Conservation (phyloP, 2,113 vertebrate species). For the Rhabdomys dilectus region DNA sequence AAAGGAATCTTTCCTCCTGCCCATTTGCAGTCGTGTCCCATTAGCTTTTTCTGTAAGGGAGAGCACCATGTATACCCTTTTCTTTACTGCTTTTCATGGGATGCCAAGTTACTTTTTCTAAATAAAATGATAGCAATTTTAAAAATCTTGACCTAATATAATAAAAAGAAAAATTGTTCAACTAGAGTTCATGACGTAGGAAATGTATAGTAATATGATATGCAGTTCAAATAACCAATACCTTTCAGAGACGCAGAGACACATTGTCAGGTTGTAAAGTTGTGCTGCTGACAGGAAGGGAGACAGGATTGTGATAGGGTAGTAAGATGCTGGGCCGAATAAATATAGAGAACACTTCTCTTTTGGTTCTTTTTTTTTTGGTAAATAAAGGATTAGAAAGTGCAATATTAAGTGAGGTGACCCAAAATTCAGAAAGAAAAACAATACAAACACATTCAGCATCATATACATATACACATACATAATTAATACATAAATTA, state of each 20-base stretch:
- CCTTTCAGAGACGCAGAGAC: background rate
- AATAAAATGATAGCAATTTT: background rate
- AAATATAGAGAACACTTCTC: background rate
- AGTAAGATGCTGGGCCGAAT: background rate
- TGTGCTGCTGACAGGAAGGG: background rate
- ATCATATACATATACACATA: background rate
- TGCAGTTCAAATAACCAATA: background rate
- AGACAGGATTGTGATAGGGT: background rate
- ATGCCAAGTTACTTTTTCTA: background rate
- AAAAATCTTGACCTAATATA: background rate
- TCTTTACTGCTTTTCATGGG: background rate
- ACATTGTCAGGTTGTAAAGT: background rate
- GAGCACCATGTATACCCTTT: too few relatives aligned
- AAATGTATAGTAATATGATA: background rate
- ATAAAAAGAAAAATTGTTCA: background rate
- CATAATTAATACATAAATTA: background rate
- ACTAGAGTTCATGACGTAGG: background rate
- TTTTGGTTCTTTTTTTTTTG: too few relatives aligned
- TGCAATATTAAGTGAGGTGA: background rate
- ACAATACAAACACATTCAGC: background rate
- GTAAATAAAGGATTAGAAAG: background rate
- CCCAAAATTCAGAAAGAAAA: background rate
- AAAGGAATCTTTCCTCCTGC: background rate
- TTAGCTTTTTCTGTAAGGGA: background rate
- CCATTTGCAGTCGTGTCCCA: background rate